Base-by-base conservation (phyloP, 2,113 vertebrate genomes). In the Nestor notabilis region DNA sequence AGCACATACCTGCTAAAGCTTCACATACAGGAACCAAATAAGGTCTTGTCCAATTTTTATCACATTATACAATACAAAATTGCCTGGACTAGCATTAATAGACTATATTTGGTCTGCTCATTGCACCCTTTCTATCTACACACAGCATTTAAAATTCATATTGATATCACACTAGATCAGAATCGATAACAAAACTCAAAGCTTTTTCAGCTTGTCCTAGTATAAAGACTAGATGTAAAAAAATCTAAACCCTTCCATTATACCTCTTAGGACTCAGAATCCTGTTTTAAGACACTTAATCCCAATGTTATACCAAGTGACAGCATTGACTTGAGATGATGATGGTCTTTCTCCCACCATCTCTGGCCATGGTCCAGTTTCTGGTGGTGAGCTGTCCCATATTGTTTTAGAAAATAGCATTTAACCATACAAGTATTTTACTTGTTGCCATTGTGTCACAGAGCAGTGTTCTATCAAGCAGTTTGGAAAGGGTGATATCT, bases 401-500 rank as follows among this genome's bases (percentile, higher is more conserved):
- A 27, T 31, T 74, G 64, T 63, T 86, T 86, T 66, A 86, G 85
- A 86, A 96, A 88, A 93, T 6, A 79, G 11, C 71, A 75, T 83
- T 91, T 94, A 92, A 68, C 55, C 18, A 79, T 71, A 92, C 89
- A 82, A 82, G 23, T 94, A 89, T 64, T 91, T 92, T 91, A 31
- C 56, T 87, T 85, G 81, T 82, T 0, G 0, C 46, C 74, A 8
- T 17, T 65, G 76, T 87, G 74, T 76, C 87, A 88, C 0, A 1
- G 13, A 85, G 58, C 53, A 81, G 29, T 82, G 91, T 84, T 91
- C 86, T 84, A 91, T 96, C 93, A 82, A 80, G 81, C 44, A 72
- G 52, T 89, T 87, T 95, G 95, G 96, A 97, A 97, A 97, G 94
- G 93, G 89, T 87, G 94, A 20, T 64, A 79, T n/a, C 87, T 89